Base-by-base conservation (phyloP, 2,113 vertebrate species). In the Macroglossus sobrinus region DNA sequence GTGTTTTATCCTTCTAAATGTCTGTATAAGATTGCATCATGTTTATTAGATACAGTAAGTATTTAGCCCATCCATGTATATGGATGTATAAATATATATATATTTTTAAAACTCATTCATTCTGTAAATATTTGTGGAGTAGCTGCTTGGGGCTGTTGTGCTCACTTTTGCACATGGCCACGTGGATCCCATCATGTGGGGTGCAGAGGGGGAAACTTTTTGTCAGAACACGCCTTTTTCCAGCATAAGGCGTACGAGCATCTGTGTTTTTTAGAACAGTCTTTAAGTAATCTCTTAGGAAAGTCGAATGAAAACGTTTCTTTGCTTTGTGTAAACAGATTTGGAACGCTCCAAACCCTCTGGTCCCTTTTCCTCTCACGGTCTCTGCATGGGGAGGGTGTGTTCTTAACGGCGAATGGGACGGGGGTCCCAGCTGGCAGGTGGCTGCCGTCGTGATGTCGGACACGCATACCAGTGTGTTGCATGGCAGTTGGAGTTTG, bases 291-390 rank as follows among this genome's bases (percentile, higher is more conserved):
- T 45, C 14, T 24, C 89, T 85, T 21, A 35, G 24, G 59, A 14
- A 43, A 40, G 26, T 47, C 4, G 4, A 43, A 57, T 35, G 21
- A 22, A 71, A 78, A 38, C 19, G 9, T 78, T n/a, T 45, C 38
- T 84, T 35, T 14, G 71, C 95, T 91, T 21, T 57, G 33, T 18
- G 53, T 38, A 30, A 66, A 19, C 59, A 24, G 7, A 78, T 26
- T 81, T 57, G 43, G n/a, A 53, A 14, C 9, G 18, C 10, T 6
- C 35, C 59, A 4, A 1, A 1, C 38, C 30, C 26, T 15, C 43
- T 8, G 15, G 28, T 61, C 24, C 28, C 33, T 45, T 2, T 63
- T 1, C 28, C 50, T 53, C 1, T 13, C 8, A 1, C 26, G 1
- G 69, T 33, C 35, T 55, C 64, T 47, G 74, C 24, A 1, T 6